A percentile compares a stretch with the other conserved stretches of the same genome.
These are phyloP conservation scores for Acanthornis magna DNA, from an alignment of 2,797 vertebrate genomes.

Conservation along the genomic window DNA sequence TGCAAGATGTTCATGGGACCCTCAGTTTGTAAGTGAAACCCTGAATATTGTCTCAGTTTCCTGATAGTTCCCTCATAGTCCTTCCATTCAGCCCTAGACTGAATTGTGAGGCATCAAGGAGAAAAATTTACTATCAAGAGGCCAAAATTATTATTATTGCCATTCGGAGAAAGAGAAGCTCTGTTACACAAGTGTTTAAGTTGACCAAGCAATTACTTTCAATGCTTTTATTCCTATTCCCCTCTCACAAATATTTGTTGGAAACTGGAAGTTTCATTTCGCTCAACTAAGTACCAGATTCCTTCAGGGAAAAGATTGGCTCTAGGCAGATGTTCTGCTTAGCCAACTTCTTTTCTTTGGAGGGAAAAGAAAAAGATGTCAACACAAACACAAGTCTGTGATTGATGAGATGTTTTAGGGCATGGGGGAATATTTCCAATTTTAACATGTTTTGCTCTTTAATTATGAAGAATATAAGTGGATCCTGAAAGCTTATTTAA, in stretches of 20 bases:
- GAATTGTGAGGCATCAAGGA: background rate
- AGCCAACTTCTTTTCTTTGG: slow-evolving; percentile 46
- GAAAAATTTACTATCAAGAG: background rate
- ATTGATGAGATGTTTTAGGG: slow-evolving; percentile 52
- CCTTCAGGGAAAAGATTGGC: background rate
- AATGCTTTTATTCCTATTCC: background rate
- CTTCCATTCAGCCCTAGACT: background rate
- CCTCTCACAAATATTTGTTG: background rate
- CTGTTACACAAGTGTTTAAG: background rate
- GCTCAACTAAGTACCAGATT: slow-evolving; percentile 25
- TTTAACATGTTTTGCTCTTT: slow-evolving; percentile 61
- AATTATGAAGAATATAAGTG: slow-evolving; percentile 59
- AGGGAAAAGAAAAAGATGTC: slow-evolving; percentile 32
- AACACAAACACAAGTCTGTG: slow-evolving; percentile 33
- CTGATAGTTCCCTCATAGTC: background rate
- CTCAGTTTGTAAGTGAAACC: background rate
- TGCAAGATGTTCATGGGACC: background rate
- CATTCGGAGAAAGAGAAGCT: background rate
- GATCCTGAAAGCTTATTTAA: slow-evolving; percentile 64
- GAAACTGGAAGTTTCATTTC: slow-evolving; percentile 15
- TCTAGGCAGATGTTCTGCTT: slow-evolving; percentile 30
- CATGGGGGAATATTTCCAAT: slow-evolving; percentile 51
- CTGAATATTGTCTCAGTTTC: background rate
- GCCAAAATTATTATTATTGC: background rate
- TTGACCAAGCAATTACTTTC: background rate